Evolutionary conservation across 2,888 invertebrate species (phyloP).

Genomic region (Pollenia amentaria): DNA sequence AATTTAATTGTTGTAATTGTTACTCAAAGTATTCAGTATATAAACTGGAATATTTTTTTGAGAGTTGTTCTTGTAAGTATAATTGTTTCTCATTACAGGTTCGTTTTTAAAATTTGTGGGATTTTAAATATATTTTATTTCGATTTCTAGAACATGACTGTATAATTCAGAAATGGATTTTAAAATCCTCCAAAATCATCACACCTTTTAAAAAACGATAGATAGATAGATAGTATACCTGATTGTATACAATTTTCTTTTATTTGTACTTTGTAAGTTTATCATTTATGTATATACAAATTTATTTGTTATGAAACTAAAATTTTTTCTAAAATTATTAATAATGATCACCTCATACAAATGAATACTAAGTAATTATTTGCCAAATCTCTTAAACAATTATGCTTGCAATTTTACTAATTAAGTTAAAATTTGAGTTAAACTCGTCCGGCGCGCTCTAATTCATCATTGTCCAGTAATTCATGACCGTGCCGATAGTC

Average conservation of each 20-base stretch:
- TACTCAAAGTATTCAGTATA: no score
- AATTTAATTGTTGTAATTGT: no score
- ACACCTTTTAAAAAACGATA: no score
- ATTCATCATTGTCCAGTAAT: conserved; percentile 78
- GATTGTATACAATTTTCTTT: background rate
- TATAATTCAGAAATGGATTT: no score
- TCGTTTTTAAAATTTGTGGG: no score
- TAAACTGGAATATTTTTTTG: no score
- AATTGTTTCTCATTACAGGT: no score
- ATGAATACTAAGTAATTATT: conserved; percentile 3
- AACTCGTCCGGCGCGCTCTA: conserved; percentile 82
- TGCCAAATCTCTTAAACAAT: background rate
- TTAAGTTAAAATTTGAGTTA: conserved; percentile 13
- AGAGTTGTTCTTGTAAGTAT: no score
- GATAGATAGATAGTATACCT: no score
- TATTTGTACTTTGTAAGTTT: conserved; percentile 12
- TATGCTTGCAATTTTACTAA: background rate
- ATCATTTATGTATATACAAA: background rate
- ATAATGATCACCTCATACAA: background rate
- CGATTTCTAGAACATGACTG: no score
- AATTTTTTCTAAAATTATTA: background rate
- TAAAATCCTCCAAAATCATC: no score
- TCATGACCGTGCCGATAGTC: conserved; percentile 90
- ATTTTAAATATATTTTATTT: no score
- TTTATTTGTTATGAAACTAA: background rate